Conservation (phyloP, 2,797 vertebrate species). For the Chelon auratus region DNA sequence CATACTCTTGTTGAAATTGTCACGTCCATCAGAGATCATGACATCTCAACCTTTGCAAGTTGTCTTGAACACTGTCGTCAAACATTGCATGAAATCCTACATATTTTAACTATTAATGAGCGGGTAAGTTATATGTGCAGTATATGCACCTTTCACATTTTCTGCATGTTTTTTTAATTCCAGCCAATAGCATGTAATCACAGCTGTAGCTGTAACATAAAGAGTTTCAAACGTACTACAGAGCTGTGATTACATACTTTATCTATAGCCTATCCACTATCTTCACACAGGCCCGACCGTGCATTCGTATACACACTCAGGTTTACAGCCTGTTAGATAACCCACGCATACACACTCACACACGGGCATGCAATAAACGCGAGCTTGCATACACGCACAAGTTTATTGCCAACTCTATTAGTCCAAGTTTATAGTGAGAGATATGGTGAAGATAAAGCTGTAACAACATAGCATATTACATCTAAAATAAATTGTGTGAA, state of each 20-base stretch:
- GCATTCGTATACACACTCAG: slow-evolving; percentile 7
- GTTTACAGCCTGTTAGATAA: slow-evolving; percentile 32
- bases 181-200: background rate
- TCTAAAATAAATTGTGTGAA: slow-evolving; percentile 52
- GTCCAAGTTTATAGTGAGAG: slow-evolving; percentile 40
- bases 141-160: too few species aligned
- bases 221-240: background rate
- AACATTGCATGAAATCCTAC: too few species aligned
- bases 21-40: too few species aligned
- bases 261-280: background rate
- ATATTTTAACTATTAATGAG: background rate
- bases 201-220: background rate
- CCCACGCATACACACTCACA: slow-evolving; percentile 2
- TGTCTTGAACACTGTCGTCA: background rate
- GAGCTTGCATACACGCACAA: background rate
- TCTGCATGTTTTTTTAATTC: background rate
- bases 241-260: background rate
- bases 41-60: background rate
- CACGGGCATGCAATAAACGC: background rate
- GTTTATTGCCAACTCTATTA: slow-evolving; percentile 45
- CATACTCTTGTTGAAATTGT: too few species aligned
- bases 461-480: slow-evolving; percentile 41
- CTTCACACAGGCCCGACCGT: background rate
- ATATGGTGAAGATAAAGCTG: slow-evolving; percentile 43
- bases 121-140: background rate